Percentiles rank a stretch among this genome's conserved stretches.
Evolutionary conservation across 2,888 invertebrate genomes (phyloP).

Genomic region (Leptopilina drosophilae): DNA sequence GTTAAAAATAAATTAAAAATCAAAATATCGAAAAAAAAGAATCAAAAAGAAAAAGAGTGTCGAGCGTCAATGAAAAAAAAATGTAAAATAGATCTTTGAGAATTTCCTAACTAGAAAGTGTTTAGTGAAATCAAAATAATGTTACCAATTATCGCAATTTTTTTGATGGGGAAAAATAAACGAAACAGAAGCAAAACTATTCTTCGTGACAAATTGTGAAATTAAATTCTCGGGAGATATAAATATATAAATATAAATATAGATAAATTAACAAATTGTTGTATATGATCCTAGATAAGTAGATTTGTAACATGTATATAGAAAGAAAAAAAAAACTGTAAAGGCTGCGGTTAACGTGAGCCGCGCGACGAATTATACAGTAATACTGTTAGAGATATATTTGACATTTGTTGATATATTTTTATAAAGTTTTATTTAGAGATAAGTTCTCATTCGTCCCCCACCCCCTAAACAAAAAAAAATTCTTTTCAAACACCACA

Average conservation of each 20-base stretch:
- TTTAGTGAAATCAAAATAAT: constrained; percentile 11
- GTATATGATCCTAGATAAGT: constrained; percentile 66
- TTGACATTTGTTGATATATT: constrained; percentile 76
- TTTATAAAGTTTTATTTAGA: constrained; percentile 75
- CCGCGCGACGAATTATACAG: constrained; percentile 61
- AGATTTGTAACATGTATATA: constrained; percentile 73
- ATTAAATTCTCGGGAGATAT: background rate
- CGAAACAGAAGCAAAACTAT: constrained; percentile 30
- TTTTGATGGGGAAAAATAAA: constrained; percentile 15
- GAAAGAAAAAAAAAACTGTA: constrained; percentile 62
- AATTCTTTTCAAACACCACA: constrained; percentile 40
- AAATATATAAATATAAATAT: constrained; percentile 8
- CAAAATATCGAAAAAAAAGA: background rate
- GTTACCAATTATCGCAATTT: background rate
- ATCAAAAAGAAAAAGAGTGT: background rate
- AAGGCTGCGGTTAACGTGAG: constrained; percentile 65
- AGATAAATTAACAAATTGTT: constrained; percentile 62
- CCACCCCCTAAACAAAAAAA: too few relatives aligned
- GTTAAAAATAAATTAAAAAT: background rate
- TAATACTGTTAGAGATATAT: constrained; percentile 73
- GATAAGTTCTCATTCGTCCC: constrained; percentile 46
- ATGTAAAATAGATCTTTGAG: background rate
- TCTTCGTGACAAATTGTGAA: constrained; percentile 44
- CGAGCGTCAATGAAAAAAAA: background rate
- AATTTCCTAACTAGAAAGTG: constrained; percentile 11